Evolutionary conservation across 2,888 invertebrate genomes (phyloP), one percentile per base, ranked within the genome.

Genomic region (Cataglyphis altisquamis): DNA sequence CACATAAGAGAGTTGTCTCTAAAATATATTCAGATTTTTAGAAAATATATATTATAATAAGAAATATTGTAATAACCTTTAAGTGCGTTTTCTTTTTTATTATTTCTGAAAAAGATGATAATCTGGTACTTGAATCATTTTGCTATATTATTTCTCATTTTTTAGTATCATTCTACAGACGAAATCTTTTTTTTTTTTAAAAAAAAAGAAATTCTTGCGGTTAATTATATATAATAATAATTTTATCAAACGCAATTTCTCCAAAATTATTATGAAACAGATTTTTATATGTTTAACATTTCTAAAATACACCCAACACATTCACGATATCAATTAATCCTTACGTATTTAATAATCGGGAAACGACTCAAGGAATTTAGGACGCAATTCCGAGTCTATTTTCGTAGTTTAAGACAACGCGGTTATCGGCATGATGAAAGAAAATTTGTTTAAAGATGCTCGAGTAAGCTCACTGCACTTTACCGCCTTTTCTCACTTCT

Each of bases 371-470:
- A 52, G 18, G 66, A 66, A 75, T 66, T 66, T 75, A 75, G 75
- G 52, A 52, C 75, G 21, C 66, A 55, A 68, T 48, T 57, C 48
- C 21, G 45, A 70, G 60, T 70, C 57, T 70, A 70, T 78, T 78
- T 78, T 78, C 1, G 57, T 45, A 32, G 62, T 52, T 60, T 15
- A 70, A 77, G 57, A 60, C 32, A 57, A 5, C 36, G 12, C 36
- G 60, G 15, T 10, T 77, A 68, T 57, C 41, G 77, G 25, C 12
- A 25, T 5, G 48, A 63, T 25, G 80, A 77, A 66, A 67, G 60
- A 83, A 60, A 21, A 68, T 77, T 77, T 67, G 77, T 77, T 77
- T 77, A 77, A 68, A 68, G 68, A 57, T 70, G 29, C 70, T 32
- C 45, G 60, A 70, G 32, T 29, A 41, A 77, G 12, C 25, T 67